Conservation (phyloP, 2,797 vertebrate genomes). For the Amniataba percoides region DNA sequence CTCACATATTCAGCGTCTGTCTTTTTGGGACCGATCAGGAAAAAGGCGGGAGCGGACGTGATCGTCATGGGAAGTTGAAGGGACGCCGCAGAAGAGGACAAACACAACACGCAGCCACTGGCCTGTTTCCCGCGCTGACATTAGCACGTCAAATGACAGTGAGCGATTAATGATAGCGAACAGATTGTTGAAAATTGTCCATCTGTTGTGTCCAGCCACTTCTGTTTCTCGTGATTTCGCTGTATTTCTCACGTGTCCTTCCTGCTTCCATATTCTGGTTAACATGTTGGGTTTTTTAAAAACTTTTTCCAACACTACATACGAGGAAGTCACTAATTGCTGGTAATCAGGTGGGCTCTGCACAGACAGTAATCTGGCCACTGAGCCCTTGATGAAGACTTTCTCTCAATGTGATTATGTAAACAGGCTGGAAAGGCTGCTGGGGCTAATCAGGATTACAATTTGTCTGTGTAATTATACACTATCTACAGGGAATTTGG, state of each 20-base stretch:
- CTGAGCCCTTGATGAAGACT: constrained; percentile 79
- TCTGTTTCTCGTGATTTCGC: constrained; percentile 17
- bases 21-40: constrained; percentile 1
- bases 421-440: constrained; percentile 79
- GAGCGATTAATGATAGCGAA: constrained; percentile 41
- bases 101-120: constrained; percentile 17
- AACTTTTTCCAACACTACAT: constrained; percentile 5
- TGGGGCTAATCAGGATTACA: constrained; percentile 83
- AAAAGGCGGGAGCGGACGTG: constrained; percentile 16
- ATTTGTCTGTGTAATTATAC: constrained; percentile 83
- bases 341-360: constrained; percentile 72
- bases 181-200: constrained; percentile 61
- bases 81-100: constrained; percentile 31
- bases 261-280: constrained; percentile 2
- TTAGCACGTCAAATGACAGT: constrained; percentile 30
- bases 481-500: constrained; percentile 73
- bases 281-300: constrained; percentile 20
- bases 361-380: constrained; percentile 76
- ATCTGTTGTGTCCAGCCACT: constrained; percentile 43
- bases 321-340: constrained; percentile 61
- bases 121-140: constrained; percentile 32
- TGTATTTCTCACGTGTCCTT: constrained; percentile 2
- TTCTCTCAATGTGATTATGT: constrained; percentile 81
- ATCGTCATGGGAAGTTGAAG: constrained; percentile 19
- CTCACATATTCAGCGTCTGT: constrained; percentile 6